These are phyloP conservation scores for Scopus umbretta DNA, from an alignment of 2,113 vertebrate species.

Conservation along the genomic window DNA sequence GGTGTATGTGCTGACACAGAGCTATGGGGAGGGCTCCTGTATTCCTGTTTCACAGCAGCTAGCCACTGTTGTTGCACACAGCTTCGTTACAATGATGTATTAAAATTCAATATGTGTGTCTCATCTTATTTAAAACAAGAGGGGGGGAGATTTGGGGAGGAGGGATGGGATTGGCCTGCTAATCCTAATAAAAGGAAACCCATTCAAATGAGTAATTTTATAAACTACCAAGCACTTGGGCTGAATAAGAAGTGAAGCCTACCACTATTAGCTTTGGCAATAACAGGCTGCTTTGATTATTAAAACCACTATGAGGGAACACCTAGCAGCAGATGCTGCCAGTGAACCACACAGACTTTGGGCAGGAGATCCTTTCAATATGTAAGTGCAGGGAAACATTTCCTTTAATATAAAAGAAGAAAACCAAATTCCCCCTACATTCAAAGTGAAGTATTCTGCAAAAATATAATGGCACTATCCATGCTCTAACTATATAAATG, in stretches of 20 bases:
- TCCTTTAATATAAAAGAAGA: neutral
- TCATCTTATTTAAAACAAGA: neutral
- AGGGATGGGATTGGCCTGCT: neutral
- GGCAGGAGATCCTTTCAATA: neutral
- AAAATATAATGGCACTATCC: neutral
- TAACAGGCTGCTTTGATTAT: neutral
- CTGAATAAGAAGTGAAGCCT: neutral
- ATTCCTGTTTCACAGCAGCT: neutral
- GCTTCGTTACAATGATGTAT: neutral
- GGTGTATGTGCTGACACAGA: neutral
- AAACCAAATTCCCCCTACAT: neutral
- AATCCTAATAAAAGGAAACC: neutral
- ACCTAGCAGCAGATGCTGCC: neutral
- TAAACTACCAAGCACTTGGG: neutral
- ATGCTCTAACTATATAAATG: neutral
- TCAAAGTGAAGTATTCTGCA: neutral
- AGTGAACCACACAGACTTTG: neutral
- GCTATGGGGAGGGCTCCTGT: neutral
- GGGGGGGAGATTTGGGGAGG: neutral
- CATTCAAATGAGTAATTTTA: constrained; percentile 19
- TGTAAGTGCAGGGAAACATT: neutral
- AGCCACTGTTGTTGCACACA: neutral
- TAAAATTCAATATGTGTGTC: neutral
- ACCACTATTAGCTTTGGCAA: neutral
- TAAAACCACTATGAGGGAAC: neutral